Evolutionary conservation across 2,888 invertebrate genomes (phyloP), one percentile per base, ranked within the genome.

Genomic region (Clusia tigrina): DNA sequence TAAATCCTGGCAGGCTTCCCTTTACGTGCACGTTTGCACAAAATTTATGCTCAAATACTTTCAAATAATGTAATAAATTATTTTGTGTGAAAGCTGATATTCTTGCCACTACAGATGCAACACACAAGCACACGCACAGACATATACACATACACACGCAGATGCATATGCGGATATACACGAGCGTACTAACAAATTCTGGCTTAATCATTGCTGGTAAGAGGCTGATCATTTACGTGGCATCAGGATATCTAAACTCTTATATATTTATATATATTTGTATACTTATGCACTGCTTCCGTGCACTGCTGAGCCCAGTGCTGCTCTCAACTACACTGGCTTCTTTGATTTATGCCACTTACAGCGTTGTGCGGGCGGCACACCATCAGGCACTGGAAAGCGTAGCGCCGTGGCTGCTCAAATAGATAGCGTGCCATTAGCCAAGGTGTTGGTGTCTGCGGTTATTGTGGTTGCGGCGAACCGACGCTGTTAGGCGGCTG

Each of bases 1-100:
- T 48, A 48, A 48, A 48, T 48, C 15, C 48, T 22, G 22, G 22
- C 5, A 20, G 3, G n/a, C 22, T 42, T 22, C 5, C 15, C 48
- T 18, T 22, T 48, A 3, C 20, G 48, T 2, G 15, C 48, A 42
- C 42, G 42, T 17, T 10, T 32, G 32, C 12, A 22, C n/a, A 25
- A 42, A 56, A 56, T 56, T 56, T 56, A 56, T 56, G 46, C 56
- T 46, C 20, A 42, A 57, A 57, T 46, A 46, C 48, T 42, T 57
- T 46, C 46, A 26, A 46, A 46, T 46, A 15, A 25, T 57, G 57
- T 10, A 2, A 57, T 57, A 24, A 57, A 57, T 57, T 55, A 55
- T 38, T 18, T 24, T 22, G 20, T 37, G n/a, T n/a, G 12, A 42
- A 42, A 42, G 42, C n/a, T 12, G 32, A 9, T 32, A 32, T 32